Evolutionary conservation across 1,140 invertebrate genomes (phyloP), one percentile per base, ranked within the genome.

Genomic region (Bicyclus anynana): DNA sequence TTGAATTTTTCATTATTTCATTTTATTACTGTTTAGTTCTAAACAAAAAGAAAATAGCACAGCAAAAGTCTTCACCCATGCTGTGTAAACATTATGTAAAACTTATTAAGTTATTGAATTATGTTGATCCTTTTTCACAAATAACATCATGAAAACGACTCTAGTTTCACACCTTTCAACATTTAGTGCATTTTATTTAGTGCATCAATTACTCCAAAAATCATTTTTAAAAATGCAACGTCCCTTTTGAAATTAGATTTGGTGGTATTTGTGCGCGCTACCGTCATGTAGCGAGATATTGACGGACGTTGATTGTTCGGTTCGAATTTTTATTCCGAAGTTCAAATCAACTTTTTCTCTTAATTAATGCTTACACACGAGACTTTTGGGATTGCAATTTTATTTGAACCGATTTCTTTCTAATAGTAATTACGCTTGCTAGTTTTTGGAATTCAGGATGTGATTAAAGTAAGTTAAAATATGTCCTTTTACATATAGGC

Each of bases 181-280:
- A n/a, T n/a, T n/a, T n/a, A n/a, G n/a, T n/a, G n/a, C n/a, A n/a
- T n/a, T n/a, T n/a, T n/a, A n/a, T n/a, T n/a, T n/a, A n/a, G n/a
- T n/a, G n/a, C n/a, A n/a, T n/a, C n/a, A n/a, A n/a, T 10, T 29
- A 7, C 10, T 29, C 27, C 27, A 5, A 29, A 20, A 13, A 20
- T 4, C 17, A 42, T 2, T 20, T 2, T 20, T 42, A 12, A 14
- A 44, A 54, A 60, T 35, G 74, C 77, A 62, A 74, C 72, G 72
- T 67, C 62, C 60, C 64, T 81, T 78, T 78, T 79, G 75, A 79
- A 70, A 78, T 80, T 81, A 77, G 69, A 75, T 83, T 77, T 70
- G 68, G 57, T 67, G 56, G 58, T 67, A 65, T 76, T 83, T 74
- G 63, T 51, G 56, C 54, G 66, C 61, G 54, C 65, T 59, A 65